Conservation (phyloP, 2,113 vertebrate species). For the Vidua chalybeata region DNA sequence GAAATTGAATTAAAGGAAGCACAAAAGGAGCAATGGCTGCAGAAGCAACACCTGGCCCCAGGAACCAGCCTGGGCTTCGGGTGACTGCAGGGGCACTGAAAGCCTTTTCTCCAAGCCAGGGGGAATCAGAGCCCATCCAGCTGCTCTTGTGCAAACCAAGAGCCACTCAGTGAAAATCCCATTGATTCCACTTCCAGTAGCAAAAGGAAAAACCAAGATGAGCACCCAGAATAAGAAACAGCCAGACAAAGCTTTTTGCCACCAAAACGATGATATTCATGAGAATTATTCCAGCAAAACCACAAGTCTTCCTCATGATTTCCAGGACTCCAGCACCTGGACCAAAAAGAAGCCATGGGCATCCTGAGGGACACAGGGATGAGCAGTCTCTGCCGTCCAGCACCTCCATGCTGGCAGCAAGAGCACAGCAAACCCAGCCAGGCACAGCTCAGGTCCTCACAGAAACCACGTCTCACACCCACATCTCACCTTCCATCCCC, state of each 20-base stretch:
- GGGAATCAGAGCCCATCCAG: background rate
- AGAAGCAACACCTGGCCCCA: background rate
- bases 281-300: background rate
- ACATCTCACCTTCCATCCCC: background rate
- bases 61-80: background rate
- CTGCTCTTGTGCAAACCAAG: background rate
- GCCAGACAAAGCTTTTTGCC: background rate
- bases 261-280: background rate
- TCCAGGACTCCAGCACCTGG: background rate
- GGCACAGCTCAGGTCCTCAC: background rate
- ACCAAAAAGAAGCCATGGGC: background rate
- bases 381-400: background rate
- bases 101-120: background rate
- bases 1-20: background rate
- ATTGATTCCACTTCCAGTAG: background rate
- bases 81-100: background rate
- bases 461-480: background rate
- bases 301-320: rapidly evolving
- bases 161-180: background rate
- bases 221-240: background rate
- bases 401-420: background rate
- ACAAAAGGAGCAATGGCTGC: background rate
- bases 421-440: background rate
- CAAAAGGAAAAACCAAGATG: background rate
- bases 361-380: background rate